These are phyloP conservation scores for Phoxinus phoxinus DNA, from an alignment of 2,113 vertebrate genomes.

Conservation along the genomic window DNA sequence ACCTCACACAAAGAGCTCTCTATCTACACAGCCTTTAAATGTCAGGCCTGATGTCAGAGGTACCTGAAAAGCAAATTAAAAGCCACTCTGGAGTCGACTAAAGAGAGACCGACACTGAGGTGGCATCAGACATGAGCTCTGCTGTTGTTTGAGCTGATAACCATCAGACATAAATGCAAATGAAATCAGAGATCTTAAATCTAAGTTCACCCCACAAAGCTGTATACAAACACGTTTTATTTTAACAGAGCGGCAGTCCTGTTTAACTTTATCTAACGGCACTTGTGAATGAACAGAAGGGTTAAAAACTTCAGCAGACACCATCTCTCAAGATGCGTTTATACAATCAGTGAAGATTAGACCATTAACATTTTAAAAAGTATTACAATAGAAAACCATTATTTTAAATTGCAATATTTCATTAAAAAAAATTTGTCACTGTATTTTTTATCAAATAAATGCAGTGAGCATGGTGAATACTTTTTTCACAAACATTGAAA, in stretches of 20 bases:
- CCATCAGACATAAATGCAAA: constrained; percentile 2
- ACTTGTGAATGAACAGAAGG: neutral
- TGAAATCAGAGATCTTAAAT: neutral
- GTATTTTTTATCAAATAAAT: no score
- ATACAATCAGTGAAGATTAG: no score
- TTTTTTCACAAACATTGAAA: no score
- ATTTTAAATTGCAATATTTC: no score
- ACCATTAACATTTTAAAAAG: no score
- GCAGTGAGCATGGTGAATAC: no score
- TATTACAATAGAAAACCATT: no score
- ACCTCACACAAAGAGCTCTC: constrained; percentile 54
- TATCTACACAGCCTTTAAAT: constrained; percentile 48
- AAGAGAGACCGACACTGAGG: neutral
- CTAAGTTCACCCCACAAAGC: neutral
- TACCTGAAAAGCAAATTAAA: constrained; percentile 36
- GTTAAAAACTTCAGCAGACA: neutral
- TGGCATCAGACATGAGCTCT: no score
- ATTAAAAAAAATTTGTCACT: no score
- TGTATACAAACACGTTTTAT: neutral
- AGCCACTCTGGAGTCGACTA: neutral
- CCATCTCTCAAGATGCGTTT: neutral
- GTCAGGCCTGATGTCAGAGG: constrained; percentile 57
- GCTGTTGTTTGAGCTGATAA: neutral
- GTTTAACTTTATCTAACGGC: neutral
- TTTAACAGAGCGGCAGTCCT: neutral